Percentiles rank a stretch among this genome's conserved stretches.
Evolutionary conservation across 2,113 vertebrate species (phyloP).

Genomic region (Phyllostomus discolor): DNA sequence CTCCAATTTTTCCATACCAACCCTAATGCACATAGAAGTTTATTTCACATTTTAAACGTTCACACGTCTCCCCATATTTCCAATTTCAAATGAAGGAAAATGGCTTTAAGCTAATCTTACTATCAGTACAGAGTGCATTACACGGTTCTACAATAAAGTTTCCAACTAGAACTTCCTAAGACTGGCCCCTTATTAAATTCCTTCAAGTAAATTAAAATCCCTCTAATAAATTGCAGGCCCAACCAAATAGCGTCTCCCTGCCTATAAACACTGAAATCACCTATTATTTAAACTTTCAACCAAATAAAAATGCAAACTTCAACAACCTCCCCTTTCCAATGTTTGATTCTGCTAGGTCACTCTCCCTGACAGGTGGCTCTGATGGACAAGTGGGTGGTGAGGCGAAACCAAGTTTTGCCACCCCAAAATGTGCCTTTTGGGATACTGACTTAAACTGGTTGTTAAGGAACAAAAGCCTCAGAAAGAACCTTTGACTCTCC

Average conservation of each 20-base stretch:
- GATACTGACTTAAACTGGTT: not conserved
- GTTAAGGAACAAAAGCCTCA: not conserved
- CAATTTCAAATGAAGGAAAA: slow-evolving; percentile 46
- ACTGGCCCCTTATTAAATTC: not conserved
- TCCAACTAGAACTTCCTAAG: not conserved
- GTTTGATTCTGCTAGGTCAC: not conserved
- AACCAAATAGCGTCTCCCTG: not conserved
- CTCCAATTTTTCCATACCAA: not conserved
- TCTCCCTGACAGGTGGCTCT: not conserved
- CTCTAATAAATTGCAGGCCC: slow-evolving; percentile 1
- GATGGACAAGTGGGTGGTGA: not conserved
- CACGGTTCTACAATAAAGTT: slow-evolving; percentile 47
- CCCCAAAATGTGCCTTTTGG: not conserved
- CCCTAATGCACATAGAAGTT: not conserved
- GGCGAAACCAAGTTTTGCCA: not conserved
- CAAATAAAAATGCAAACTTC: not conserved
- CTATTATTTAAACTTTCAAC: not conserved
- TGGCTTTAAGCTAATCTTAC: not conserved
- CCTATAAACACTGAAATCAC: slow-evolving; percentile 6
- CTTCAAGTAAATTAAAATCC: slow-evolving; percentile 40
- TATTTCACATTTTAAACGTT: slow-evolving; percentile 28
- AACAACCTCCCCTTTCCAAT: not conserved
- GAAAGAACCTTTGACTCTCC: not conserved
- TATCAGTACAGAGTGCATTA: not conserved
- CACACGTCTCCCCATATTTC: not conserved